Conservation (phyloP, 2,113 vertebrate species). For the Tupaia chinensis region DNA sequence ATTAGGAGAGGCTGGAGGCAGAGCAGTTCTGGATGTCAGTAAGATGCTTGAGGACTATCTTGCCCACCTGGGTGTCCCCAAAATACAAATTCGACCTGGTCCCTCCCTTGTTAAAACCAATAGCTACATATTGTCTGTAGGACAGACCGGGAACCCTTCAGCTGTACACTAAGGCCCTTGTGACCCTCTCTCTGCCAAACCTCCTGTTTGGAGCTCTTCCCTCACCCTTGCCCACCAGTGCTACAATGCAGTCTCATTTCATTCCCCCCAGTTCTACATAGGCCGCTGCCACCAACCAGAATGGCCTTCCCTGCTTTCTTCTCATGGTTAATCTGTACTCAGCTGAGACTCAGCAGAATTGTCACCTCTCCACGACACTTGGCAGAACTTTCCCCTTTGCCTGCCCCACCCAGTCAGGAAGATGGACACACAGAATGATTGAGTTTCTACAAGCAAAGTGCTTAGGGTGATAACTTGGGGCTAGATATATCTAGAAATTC, state of each 20-base stretch:
- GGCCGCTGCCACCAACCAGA: not conserved
- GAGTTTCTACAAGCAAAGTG: not conserved
- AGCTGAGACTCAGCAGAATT: not conserved
- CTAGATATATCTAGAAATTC: not conserved
- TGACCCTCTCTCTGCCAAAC: not conserved
- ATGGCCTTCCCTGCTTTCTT: not conserved
- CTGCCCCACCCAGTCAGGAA: not conserved
- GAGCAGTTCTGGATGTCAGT: constrained; percentile 26
- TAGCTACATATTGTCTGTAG: not conserved
- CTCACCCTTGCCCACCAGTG: rapidly evolving
- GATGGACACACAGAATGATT: not conserved
- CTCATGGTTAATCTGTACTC: not conserved
- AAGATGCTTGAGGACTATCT: not conserved
- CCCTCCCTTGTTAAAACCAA: not conserved
- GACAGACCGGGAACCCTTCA: not conserved
- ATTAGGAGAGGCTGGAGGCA: constrained; percentile 64
- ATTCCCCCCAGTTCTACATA: not conserved
- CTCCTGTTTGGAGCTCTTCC: not conserved
- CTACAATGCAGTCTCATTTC: not conserved
- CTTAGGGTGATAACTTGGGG: not conserved
- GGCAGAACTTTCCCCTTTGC: not conserved
- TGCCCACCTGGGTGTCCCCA: constrained; percentile 9
- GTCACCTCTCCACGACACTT: not conserved
- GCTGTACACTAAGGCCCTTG: not conserved
- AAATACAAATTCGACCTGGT: not conserved